phyloP scores from a whole-genome alignment of 2,797 vertebrate species.

The Crocidura indochinensis region DNA sequence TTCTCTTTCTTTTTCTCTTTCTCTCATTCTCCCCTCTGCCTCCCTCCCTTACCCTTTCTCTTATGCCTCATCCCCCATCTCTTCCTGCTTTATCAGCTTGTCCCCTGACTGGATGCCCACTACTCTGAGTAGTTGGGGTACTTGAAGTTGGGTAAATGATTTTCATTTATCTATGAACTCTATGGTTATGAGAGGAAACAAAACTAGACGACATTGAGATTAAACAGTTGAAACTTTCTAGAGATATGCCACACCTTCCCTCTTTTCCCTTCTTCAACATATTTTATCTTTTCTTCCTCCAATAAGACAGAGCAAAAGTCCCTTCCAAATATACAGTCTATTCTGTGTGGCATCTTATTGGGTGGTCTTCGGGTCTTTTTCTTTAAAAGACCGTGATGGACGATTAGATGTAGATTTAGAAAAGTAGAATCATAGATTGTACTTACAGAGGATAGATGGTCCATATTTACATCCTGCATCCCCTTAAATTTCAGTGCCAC shows the following conservation, averaged over 20 bases:
- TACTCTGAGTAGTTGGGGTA: background rate
- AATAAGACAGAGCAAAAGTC: slow-evolving; percentile 19
- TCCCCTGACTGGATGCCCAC: background rate
- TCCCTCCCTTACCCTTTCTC: too few relatives aligned
- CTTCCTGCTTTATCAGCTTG: background rate
- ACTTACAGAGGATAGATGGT: background rate
- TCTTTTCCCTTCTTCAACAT: background rate
- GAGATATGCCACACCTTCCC: background rate
- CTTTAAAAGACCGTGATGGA: background rate
- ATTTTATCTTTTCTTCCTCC: background rate
- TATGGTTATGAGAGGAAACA: background rate
- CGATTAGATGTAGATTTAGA: background rate
- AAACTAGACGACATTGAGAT: background rate
- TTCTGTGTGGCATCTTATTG: background rate
- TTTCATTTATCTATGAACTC: background rate
- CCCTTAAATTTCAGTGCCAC: background rate
- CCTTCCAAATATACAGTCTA: background rate
- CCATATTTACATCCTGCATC: background rate
- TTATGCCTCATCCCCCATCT: too few relatives aligned
- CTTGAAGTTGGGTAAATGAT: background rate
- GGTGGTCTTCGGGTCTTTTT: background rate
- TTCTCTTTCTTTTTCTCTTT: background rate
- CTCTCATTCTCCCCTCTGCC: background rate
- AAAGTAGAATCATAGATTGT: background rate
- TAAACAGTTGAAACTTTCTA: background rate